Percentiles rank a stretch among this genome's conserved stretches.
Evolutionary conservation across 1,140 invertebrate genomes (phyloP).

Genomic region (Trichomalopsis sarcophagae): DNA sequence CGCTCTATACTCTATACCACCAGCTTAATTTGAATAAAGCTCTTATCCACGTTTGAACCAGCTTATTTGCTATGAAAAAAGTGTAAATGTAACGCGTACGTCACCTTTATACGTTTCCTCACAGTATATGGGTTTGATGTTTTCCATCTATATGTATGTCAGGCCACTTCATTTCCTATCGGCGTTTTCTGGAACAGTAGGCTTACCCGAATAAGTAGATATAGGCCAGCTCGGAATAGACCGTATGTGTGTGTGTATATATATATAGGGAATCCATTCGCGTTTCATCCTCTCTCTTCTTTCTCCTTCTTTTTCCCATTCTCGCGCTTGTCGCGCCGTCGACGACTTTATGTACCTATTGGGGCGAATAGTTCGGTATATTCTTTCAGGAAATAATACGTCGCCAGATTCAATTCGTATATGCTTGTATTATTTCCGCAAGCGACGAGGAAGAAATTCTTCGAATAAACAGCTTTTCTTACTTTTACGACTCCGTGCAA

Average conservation of each 20-base stretch:
- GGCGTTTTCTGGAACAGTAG: constrained; percentile 8
- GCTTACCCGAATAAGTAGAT: constrained; percentile 16
- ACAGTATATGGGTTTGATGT: not conserved
- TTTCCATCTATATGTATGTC: not conserved
- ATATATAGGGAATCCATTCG: not conserved
- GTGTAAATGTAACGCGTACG: not conserved
- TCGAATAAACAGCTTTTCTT: too few species aligned
- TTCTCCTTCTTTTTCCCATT: constrained; percentile 2
- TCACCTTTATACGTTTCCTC: not conserved
- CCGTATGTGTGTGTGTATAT: not conserved
- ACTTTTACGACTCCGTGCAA: too few species aligned
- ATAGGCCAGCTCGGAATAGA: not conserved
- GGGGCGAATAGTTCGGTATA: constrained; percentile 12
- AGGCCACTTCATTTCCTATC: constrained; percentile 6
- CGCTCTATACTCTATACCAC: not conserved
- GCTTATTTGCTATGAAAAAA: not conserved
- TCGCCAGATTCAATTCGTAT: not conserved
- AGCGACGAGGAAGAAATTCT: not conserved
- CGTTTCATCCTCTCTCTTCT: not conserved
- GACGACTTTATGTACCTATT: not conserved
- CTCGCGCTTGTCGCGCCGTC: not conserved
- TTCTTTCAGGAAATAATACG: constrained; percentile 17
- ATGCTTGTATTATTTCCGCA: not conserved
- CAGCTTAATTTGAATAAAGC: not conserved
- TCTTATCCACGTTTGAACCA: too few species aligned